phyloP scores from a whole-genome alignment of 2,113 vertebrate species.

The Camelus dromedarius region DNA sequence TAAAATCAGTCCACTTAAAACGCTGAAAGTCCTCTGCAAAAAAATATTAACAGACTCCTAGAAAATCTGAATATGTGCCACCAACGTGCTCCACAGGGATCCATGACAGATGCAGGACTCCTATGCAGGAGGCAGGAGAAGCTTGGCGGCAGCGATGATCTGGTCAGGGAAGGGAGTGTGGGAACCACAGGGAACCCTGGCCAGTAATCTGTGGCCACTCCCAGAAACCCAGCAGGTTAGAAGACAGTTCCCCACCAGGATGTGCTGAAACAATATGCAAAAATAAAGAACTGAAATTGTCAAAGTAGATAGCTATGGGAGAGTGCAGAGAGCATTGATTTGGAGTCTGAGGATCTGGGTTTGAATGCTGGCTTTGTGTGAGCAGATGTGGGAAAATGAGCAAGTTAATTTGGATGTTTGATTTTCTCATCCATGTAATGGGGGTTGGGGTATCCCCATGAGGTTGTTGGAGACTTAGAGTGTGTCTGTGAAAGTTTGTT shows the following conservation, averaged over 20 bases:
- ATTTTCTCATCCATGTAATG: not conserved
- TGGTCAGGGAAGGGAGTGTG: not conserved
- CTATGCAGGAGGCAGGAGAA: not conserved
- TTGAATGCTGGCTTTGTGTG: not conserved
- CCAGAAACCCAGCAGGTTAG: not conserved
- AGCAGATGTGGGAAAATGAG: not conserved
- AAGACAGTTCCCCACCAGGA: not conserved
- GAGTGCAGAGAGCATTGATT: not conserved
- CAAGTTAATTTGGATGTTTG: slow-evolving; percentile 17
- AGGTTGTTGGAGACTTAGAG: slow-evolving; percentile 65
- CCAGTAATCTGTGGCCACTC: not conserved
- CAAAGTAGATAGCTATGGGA: not conserved
- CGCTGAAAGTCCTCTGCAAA: slow-evolving; percentile 21
- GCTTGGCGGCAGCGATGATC: not conserved
- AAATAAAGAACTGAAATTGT: slow-evolving; percentile 58
- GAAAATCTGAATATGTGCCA: slow-evolving; percentile 3
- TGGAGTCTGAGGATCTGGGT: not conserved
- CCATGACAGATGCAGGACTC: not conserved
- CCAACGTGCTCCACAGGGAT: not conserved
- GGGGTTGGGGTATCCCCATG: not conserved
- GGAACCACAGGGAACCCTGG: not conserved
- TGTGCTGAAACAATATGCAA: not conserved
- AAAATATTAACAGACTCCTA: slow-evolving; percentile 54
- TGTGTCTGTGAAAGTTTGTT: slow-evolving; percentile 7
- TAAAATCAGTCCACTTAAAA: slow-evolving; percentile 50